These are phyloP conservation scores for Drosophila maculinotata DNA, from an alignment of 2,888 invertebrate species.

Conservation along the genomic window DNA sequence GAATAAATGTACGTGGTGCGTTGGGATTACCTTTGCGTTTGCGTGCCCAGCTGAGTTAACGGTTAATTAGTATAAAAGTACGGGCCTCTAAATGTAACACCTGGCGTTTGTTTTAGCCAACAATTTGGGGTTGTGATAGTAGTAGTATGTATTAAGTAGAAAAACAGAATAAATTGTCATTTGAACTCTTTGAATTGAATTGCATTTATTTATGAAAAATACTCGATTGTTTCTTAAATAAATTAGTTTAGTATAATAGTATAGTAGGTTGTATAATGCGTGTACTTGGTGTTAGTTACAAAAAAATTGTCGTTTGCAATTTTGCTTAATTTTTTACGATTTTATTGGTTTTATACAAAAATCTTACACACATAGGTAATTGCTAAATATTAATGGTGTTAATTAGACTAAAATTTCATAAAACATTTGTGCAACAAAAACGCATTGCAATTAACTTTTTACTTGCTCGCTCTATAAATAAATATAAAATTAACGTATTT, in stretches of 20 bases:
- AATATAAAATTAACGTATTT: constrained; percentile 72
- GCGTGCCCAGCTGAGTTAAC: constrained; percentile 55
- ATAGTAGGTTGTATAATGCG: constrained; percentile 45
- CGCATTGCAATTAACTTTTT: constrained; percentile 68
- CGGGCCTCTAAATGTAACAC: constrained; percentile 53
- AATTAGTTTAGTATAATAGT: constrained; percentile 66
- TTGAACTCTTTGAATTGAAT: constrained; percentile 41
- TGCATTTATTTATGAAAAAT: constrained; percentile 77
- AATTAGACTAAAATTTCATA: constrained; percentile 73
- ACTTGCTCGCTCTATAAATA: constrained; percentile 60
- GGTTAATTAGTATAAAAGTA: constrained; percentile 58
- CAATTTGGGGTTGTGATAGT: neutral
- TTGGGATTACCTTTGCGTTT: constrained; percentile 37
- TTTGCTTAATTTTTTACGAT: constrained; percentile 48
- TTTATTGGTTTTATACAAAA: constrained; percentile 58
- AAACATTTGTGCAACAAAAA: constrained; percentile 82
- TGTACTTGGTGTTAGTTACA: constrained; percentile 82
- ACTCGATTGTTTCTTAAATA: constrained; percentile 70
- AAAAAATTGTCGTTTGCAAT: constrained; percentile 56
- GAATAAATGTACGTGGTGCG: constrained; percentile 38
- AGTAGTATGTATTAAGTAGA: neutral
- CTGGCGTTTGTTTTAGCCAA: too few species aligned
- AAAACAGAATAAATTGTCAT: neutral
- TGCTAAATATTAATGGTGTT: constrained; percentile 69
- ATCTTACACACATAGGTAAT: constrained; percentile 62